Evolutionary conservation across 2,888 invertebrate species (phyloP), one percentile per base, ranked within the genome.

Genomic region (Melanostoma mellinum): DNA sequence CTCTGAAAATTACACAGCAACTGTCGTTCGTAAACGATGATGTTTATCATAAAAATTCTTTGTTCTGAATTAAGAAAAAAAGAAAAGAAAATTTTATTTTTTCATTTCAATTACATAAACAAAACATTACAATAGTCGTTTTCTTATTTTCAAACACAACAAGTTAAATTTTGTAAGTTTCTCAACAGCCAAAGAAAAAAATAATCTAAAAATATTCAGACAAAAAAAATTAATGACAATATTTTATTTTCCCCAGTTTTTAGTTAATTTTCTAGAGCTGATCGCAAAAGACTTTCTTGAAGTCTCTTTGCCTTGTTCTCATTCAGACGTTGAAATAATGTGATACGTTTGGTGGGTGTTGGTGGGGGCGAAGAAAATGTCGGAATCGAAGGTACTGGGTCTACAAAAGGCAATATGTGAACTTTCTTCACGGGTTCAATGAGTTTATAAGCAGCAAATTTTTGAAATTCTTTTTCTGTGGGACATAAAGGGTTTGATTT

Each of bases 281-380:
- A 85, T 56, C 86, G 84, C 33, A 87, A 68, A 3, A 86, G 78
- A 60, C 86, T 86, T 56, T 86, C 86, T 68, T 86, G 80, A 1
- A 87, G 30, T 65, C 86, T 86, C 52, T 87, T 86, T 35, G 85
- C 85, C 74, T 87, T 87, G 63, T 87, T 87, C 58, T 88, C 88
- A 30, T 86, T 85, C 30, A 88, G 52, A n/a, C 88, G 86, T 71
- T 88, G 86, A 68, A 87, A 78, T 32, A 88, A 55, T 20, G 87
- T 87, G 32, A 87, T 86, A 68, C 87, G 85, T 72, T 86, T 87
- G 60, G 87, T 85, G 4, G 86, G 86, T 36, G 87, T 85, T 20
- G 87, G 85, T n/a, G 86, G 87, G 6, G 87, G 86, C n/a, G 86
- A 85, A 72, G 75, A 50, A 52, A 81, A 67, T 5, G 71, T 52